These are phyloP conservation scores for Paelopatides confundens DNA, from an alignment of 53 echinoderm and acorn worm species.

Conservation along the genomic window DNA sequence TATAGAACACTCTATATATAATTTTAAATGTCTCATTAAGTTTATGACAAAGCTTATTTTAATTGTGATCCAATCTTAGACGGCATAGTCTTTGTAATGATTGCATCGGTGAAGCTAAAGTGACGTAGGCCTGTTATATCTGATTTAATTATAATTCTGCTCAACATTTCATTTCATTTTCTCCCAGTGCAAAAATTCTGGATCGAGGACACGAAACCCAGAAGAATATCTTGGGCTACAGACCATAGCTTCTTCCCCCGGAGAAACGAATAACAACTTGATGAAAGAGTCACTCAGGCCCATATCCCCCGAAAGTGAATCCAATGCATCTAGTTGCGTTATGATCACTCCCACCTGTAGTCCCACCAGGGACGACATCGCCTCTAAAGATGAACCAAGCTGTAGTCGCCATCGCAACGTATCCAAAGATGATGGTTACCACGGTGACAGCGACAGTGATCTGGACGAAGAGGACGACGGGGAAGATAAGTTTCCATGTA, in stretches of 20 bases:
- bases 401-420: constrained; percentile 28
- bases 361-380: constrained; percentile 80
- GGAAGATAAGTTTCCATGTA: constrained; percentile 72
- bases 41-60: too few relatives aligned
- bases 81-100: too few relatives aligned
- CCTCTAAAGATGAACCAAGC: constrained; percentile 39
- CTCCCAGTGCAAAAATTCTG: constrained; percentile 29
- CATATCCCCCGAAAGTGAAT: constrained; percentile 32
- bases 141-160: too few relatives aligned
- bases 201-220: constrained; percentile 9
- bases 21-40: too few relatives aligned
- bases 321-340: constrained; percentile 73
- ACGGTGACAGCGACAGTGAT: constrained; percentile 65
- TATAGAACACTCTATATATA: too few relatives aligned
- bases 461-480: constrained; percentile 68
- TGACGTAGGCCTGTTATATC: too few relatives aligned
- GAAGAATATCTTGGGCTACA: constrained; percentile 78
- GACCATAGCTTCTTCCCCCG: constrained; percentile 90
- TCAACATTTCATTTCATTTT: too few relatives aligned
- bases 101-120: too few relatives aligned
- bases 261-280: constrained; percentile 83
- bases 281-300: constrained; percentile 5
- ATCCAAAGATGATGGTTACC: constrained; percentile 49
- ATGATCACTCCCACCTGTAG: constrained; percentile 98
- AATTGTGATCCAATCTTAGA: too few relatives aligned